Conservation (phyloP, 2,797 vertebrate species). For the Phylloscopus collybita region DNA sequence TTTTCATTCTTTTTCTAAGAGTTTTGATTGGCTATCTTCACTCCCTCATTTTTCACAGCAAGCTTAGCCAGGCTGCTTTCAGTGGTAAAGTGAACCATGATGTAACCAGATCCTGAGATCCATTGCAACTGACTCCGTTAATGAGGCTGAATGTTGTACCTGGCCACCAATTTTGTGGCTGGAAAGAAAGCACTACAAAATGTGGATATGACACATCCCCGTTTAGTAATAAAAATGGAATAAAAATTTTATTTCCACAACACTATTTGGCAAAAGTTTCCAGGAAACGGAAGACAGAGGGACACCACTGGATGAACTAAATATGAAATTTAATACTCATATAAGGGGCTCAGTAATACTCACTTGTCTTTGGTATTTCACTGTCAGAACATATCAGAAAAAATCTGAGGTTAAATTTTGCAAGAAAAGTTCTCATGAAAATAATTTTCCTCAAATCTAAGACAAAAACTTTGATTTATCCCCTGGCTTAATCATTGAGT, state of each 20-base stretch:
- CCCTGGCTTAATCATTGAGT: not conserved
- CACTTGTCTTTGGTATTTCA: not conserved
- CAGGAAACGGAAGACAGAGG: not conserved
- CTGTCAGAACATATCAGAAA: not conserved
- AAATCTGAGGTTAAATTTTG: not conserved
- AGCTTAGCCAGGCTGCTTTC: not conserved
- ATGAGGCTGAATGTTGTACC: not conserved
- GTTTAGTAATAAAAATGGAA: not conserved
- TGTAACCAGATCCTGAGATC: not conserved
- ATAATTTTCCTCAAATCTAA: not conserved
- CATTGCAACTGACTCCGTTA: not conserved
- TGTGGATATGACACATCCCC: not conserved
- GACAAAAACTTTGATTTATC: not conserved
- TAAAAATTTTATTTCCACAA: not conserved
- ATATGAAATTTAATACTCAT: not conserved
- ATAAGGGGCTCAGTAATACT: not conserved
- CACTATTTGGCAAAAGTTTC: not conserved
- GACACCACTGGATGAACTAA: not conserved
- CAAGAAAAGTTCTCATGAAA: not conserved
- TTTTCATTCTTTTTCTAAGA: not conserved
- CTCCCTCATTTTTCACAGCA: not conserved
- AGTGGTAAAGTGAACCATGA: not conserved
- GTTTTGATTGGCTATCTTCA: not conserved
- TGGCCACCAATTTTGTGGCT: not conserved
- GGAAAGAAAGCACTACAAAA: not conserved